Conservation (phyloP, 2,113 vertebrate species). For the Xenus cinereus region DNA sequence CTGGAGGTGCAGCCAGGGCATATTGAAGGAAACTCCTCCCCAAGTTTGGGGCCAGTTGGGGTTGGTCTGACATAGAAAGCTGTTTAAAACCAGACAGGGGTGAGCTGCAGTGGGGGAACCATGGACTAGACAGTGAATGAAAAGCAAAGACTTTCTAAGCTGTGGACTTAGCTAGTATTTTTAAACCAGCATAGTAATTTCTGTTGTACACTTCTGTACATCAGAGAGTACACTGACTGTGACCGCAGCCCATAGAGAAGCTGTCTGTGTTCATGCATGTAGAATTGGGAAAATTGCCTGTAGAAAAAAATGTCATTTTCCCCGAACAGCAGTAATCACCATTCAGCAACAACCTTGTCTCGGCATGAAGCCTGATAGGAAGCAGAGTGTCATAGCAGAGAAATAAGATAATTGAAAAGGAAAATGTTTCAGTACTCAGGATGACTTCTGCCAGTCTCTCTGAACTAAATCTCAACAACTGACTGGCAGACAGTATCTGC, state of each 20-base stretch:
- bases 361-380: neutral
- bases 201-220: neutral
- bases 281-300: neutral
- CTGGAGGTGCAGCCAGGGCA: neutral
- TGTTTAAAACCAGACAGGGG: neutral
- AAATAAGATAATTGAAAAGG: slow-evolving; percentile 42
- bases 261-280: neutral
- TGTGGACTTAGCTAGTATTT: neutral
- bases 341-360: slow-evolving; percentile 14
- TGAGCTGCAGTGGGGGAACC: neutral
- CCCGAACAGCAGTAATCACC: neutral
- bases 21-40: neutral
- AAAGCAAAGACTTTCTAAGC: neutral
- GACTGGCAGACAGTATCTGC: slow-evolving; percentile 38
- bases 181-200: neutral
- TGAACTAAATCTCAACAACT: slow-evolving; percentile 44
- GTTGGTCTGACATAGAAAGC: neutral
- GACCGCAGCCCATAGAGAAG: neutral
- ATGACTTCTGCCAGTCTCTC: neutral
- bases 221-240: neutral
- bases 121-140: neutral
- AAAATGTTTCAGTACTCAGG: slow-evolving; percentile 22
- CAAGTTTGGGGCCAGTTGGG: neutral
- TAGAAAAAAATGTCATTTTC: neutral
- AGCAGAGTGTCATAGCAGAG: slow-evolving; percentile 7